These are phyloP conservation scores for Sakesphorus luctuosus DNA, from an alignment of 2,113 vertebrate species.

Conservation along the genomic window DNA sequence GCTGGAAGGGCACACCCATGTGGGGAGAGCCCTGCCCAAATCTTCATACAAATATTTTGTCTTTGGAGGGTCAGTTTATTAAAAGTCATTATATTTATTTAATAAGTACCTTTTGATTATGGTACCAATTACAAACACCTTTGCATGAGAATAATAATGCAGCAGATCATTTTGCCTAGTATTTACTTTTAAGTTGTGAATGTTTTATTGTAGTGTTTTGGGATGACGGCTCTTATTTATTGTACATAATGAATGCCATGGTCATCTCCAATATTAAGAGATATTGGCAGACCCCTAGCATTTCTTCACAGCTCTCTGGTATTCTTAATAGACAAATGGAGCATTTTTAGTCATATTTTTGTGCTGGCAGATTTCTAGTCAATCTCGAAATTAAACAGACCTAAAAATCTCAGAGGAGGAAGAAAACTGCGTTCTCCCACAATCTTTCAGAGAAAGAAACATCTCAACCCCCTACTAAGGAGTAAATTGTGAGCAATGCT, in stretches of 20 bases:
- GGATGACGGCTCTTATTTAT: slow-evolving; percentile 36
- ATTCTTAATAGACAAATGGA: slow-evolving; percentile 30
- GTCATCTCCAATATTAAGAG: slow-evolving; percentile 30
- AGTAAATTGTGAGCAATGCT: slow-evolving; percentile 40
- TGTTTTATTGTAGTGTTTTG: slow-evolving; percentile 58
- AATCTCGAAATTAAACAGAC: slow-evolving; percentile 20
- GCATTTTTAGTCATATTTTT: slow-evolving; percentile 45
- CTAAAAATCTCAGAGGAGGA: slow-evolving; percentile 22
- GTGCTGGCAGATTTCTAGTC: slow-evolving; percentile 29
- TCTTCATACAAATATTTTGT: not conserved
- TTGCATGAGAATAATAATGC: not conserved
- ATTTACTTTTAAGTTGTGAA: slow-evolving; percentile 67
- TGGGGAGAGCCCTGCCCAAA: too few species aligned
- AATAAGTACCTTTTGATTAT: slow-evolving; percentile 46
- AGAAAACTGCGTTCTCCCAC: not conserved
- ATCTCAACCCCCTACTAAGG: not conserved
- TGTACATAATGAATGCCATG: slow-evolving; percentile 36
- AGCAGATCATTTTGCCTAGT: slow-evolving; percentile 27
- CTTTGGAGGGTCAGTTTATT: slow-evolving; percentile 46
- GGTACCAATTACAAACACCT: slow-evolving; percentile 34
- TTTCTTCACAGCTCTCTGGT: slow-evolving; percentile 33
- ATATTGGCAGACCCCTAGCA: slow-evolving; percentile 23
- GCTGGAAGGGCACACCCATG: too few species aligned
- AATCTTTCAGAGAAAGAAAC: not conserved
- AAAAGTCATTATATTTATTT: slow-evolving; percentile 47